phyloP scores from a whole-genome alignment of 2,888 invertebrate genomes.

The Drosophila merina region DNA sequence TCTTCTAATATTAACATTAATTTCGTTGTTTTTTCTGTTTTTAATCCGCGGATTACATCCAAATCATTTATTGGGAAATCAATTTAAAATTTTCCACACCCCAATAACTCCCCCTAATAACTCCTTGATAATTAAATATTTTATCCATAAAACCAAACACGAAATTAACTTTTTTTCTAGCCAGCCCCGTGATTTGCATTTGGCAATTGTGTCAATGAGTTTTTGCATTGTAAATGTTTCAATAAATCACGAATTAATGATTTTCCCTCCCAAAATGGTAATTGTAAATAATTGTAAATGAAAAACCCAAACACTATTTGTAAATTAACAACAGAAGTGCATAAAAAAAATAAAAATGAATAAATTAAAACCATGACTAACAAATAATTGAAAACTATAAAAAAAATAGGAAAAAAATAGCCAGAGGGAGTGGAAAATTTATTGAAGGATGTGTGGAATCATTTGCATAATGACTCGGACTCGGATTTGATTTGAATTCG shows the following conservation, averaged over 20 bases:
- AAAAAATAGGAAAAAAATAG: slow-evolving; percentile 1
- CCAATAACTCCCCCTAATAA: no score
- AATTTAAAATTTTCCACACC: background rate
- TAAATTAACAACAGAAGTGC: slow-evolving; percentile 17
- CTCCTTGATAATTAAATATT: slow-evolving; percentile 30
- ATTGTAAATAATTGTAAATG: slow-evolving; percentile 17
- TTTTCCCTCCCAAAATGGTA: slow-evolving; percentile 3
- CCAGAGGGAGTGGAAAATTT: slow-evolving; percentile 34
- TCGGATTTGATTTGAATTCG: slow-evolving; percentile 11
- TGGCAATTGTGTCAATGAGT: slow-evolving; percentile 12
- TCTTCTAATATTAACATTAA: no score
- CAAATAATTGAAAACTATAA: slow-evolving; percentile 1
- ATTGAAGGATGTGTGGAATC: slow-evolving; percentile 38
- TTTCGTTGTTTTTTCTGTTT: no score
- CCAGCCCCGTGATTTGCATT: slow-evolving; percentile 35
- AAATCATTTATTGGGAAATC: background rate
- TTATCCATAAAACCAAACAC: slow-evolving; percentile 25
- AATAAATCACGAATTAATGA: slow-evolving; percentile 25
- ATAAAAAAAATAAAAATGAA: slow-evolving; percentile 20
- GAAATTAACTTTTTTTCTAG: background rate
- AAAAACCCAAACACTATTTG: no score
- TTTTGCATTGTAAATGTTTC: slow-evolving; percentile 16
- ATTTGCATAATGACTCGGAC: slow-evolving; percentile 36
- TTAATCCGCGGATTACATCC: no score
- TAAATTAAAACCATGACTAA: slow-evolving; percentile 18